phyloP scores from a whole-genome alignment of 2,797 vertebrate species.

The Delichon dasypus region DNA sequence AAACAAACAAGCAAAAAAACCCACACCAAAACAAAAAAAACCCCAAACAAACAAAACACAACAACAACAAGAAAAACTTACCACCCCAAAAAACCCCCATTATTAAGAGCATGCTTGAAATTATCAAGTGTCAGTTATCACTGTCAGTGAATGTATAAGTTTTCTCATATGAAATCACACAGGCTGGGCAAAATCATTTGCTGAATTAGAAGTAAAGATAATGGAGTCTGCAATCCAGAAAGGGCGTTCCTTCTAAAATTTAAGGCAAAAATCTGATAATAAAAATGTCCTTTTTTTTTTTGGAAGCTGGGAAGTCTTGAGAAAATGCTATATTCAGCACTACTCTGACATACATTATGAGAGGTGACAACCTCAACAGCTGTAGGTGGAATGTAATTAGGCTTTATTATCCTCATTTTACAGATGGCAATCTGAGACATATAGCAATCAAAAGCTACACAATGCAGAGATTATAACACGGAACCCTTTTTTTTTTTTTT shows the following conservation, averaged over 20 bases:
- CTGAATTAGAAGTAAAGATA: background rate
- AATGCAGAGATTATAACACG: background rate
- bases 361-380: slow-evolving; percentile 36
- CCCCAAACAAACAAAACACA: too few relatives aligned
- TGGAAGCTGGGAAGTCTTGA: background rate
- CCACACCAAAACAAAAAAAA: too few relatives aligned
- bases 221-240: background rate
- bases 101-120: background rate
- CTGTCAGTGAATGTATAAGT: background rate
- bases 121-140: background rate
- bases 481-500: background rate
- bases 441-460: background rate
- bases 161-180: background rate
- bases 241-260: background rate
- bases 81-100: accelerated
- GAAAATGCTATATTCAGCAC: background rate
- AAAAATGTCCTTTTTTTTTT: background rate
- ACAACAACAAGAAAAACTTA: too few relatives aligned
- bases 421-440: background rate
- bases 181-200: background rate
- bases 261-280: background rate
- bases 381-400: slow-evolving; percentile 26
- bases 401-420: slow-evolving; percentile 30
- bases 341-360: background rate
- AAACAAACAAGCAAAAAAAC: too few relatives aligned